Conservation (phyloP, 2,113 vertebrate species). For the Macaca nemestrina region DNA sequence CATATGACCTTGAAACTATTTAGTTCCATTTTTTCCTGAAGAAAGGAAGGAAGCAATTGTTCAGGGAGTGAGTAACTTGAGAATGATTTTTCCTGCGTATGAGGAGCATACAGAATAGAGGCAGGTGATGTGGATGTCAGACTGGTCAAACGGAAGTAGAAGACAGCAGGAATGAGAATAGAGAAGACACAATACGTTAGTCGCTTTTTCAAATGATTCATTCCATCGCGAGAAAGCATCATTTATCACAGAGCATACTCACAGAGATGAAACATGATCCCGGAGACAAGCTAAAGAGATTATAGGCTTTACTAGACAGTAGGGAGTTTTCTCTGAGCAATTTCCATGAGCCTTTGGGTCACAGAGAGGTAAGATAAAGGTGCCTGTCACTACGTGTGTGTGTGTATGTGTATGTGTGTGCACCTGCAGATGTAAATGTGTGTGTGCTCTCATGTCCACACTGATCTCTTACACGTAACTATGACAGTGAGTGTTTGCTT, state of each 20-base stretch:
- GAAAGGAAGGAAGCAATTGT: not conserved
- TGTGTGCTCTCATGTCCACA: not conserved
- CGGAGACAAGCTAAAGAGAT: slow-evolving; percentile 2
- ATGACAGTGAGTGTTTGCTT: not conserved
- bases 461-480: not conserved
- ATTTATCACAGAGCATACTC: slow-evolving; percentile 29
- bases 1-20: not conserved
- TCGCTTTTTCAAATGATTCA: not conserved
- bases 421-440: not conserved
- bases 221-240: not conserved
- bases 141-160: not conserved
- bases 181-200: not conserved
- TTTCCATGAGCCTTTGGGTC: slow-evolving; percentile 34
- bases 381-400: not conserved
- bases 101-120: not conserved
- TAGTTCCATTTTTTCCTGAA: not conserved
- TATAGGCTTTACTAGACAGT: slow-evolving; percentile 32
- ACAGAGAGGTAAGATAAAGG: slow-evolving; percentile 29
- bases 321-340: slow-evolving; percentile 27
- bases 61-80: not conserved
- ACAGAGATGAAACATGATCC: slow-evolving; percentile 13
- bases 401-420: not conserved
- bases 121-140: not conserved
- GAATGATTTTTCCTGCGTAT: not conserved
- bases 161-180: not conserved